Evolutionary conservation across 1,140 invertebrate genomes (phyloP).

Genomic region (Eupristina koningsbergeri): DNA sequence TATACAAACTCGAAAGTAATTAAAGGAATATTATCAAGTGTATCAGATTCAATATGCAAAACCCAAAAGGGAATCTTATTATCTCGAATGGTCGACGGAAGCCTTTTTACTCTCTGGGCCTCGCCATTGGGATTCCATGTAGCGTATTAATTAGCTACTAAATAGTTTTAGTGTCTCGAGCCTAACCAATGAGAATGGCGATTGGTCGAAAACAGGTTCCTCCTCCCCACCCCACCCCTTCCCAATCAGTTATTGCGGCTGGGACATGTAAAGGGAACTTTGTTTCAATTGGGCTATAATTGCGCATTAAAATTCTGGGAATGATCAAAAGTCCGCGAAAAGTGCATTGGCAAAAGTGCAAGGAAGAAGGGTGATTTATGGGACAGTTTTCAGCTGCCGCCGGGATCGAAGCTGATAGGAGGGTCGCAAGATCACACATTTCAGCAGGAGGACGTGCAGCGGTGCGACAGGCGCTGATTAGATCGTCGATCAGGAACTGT

Average conservation of each 20-base stretch:
- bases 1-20: background rate
- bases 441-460: background rate
- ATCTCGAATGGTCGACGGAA: background rate
- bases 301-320: background rate
- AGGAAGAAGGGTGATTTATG: background rate
- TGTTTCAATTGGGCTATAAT: background rate
- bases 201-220: slow-evolving; percentile 1
- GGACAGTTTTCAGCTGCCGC: background rate
- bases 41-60: background rate
- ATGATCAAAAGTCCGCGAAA: background rate
- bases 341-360: background rate
- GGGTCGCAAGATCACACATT: background rate
- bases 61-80: background rate
- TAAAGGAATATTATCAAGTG: background rate
- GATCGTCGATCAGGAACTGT: slow-evolving; percentile 42
- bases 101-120: background rate
- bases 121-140: background rate
- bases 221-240: too few species aligned
- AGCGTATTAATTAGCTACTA: slow-evolving; percentile 14
- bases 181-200: background rate
- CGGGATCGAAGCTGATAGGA: background rate
- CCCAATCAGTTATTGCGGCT: background rate
- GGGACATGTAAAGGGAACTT: background rate
- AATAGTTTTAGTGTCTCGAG: background rate
- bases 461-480: slow-evolving; percentile 42